Evolutionary conservation across 1,140 invertebrate genomes (phyloP).

Genomic region (Rhyzopertha dominica): DNA sequence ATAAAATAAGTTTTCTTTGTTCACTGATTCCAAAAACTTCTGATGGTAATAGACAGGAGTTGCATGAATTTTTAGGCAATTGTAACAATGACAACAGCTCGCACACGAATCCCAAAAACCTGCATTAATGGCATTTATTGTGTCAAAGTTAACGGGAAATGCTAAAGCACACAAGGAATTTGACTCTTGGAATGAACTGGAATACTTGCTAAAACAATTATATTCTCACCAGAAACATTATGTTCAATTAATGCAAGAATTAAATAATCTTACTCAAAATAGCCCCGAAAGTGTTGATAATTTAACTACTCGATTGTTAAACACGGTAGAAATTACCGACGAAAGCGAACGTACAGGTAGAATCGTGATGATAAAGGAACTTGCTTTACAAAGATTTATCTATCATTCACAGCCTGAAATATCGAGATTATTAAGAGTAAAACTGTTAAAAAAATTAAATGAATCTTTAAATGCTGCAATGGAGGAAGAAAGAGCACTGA

Average conservation of each 20-base stretch:
- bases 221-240: conserved; percentile 18
- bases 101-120: conserved; percentile 4
- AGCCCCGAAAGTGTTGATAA: conserved; percentile 10
- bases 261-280: conserved; percentile 19
- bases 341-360: conserved; percentile 7
- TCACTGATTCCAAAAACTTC: conserved; percentile 16
- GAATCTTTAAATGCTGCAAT: conserved; percentile 12
- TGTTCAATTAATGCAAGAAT: conserved; percentile 12
- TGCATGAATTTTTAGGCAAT: conserved; percentile 20
- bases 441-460: conserved; percentile 9
- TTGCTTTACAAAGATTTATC: conserved; percentile 16
- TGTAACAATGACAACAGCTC: conserved; percentile 16
- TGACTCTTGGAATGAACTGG: conserved; percentile 12
- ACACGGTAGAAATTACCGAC: background rate
- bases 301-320: conserved; percentile 13
- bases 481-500: no score
- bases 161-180: conserved; percentile 14
- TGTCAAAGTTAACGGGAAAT: conserved; percentile 16
- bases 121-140: conserved; percentile 14
- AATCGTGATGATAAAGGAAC: conserved; percentile 13
- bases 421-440: conserved; percentile 9
- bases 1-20: conserved; percentile 6
- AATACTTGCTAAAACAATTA: conserved; percentile 9
- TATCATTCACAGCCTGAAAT: conserved; percentile 16
- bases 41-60: conserved; percentile 14